Base-by-base conservation (phyloP, 2,797 vertebrate species). In the Etheostoma perlongum region DNA sequence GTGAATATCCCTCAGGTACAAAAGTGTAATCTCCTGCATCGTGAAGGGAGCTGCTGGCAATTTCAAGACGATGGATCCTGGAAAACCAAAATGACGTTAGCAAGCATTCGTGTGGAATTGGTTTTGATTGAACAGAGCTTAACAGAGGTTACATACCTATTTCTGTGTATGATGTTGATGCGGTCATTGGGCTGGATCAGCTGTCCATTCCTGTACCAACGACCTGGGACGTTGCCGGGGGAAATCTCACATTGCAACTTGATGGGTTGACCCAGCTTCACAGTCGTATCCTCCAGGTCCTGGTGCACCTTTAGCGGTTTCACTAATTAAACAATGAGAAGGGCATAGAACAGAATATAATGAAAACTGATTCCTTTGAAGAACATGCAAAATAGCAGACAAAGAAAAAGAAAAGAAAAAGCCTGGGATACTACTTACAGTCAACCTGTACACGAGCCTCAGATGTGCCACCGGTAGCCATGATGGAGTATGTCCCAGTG, bases 201-300 rank as follows among this genome's bases (percentile, higher is more conserved):
- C 81, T 99, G 97, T 14, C 98, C 98, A 6, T 99, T 99, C 90
- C 97, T 96, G 87, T 98, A 99, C 98, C 98, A 99, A 66, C 97
- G 98, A 14, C 98, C 98, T 18, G 95, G 76, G 55, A 99, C 94
- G 0, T 97, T 96, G 79, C 97, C 97, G 21, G 98, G 98, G 63
- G 68, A 95, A 87, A 99, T 96, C 93, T 99, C 98, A 92, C 98
- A 99, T 86, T 97, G 96, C 78, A 99, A 64, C 78, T 96, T 96
- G n/a, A 99, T 87, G 68, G 99, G 97, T 84, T 98, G 94, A 72
- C 98, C 97, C 77, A 99, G 93, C 74, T 93, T 86, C 55, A 97
- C 93, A 0, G 96, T 99, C 58, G 94, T 83, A 81, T 98, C 96
- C 85, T 96, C 84, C 67, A 99, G 91, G 79, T 97, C 95, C 80